phyloP scores from a whole-genome alignment of 2,888 invertebrate genomes.

The Eupeodes latifasciatus region DNA sequence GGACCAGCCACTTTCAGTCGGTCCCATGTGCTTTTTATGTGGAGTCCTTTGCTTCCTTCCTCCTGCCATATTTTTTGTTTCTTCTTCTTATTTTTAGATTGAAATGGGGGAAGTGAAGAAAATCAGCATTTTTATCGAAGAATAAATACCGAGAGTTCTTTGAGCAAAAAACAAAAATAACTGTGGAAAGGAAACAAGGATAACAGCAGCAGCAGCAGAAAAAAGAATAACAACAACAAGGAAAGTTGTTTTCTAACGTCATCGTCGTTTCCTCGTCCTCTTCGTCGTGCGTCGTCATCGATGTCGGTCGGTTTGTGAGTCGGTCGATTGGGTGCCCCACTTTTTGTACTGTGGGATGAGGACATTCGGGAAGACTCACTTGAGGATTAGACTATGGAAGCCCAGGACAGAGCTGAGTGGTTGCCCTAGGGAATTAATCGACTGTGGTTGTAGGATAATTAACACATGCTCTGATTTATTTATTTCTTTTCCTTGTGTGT shows the following conservation, averaged over 20 bases:
- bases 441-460: slow-evolving; percentile 79
- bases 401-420: slow-evolving; percentile 62
- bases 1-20: slow-evolving; percentile 61
- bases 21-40: slow-evolving; percentile 61
- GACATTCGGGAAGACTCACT: not conserved
- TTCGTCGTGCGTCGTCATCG: slow-evolving; percentile 13
- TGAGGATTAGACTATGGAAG: slow-evolving; percentile 42
- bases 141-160: slow-evolving; percentile 61
- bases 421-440: slow-evolving; percentile 76
- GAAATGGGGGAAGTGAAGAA: slow-evolving; percentile 40
- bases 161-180: not conserved
- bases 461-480: slow-evolving; percentile 82
- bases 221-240: slow-evolving; percentile 4
- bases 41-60: not conserved
- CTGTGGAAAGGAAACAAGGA: no score
- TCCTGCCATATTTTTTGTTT: not conserved
- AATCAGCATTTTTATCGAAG: slow-evolving; percentile 75
- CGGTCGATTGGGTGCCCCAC: slow-evolving; percentile 61
- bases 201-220: slow-evolving; percentile 3
- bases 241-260: slow-evolving; percentile 42
- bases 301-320: not conserved
- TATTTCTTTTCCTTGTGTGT: slow-evolving; percentile 77
- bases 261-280: not conserved
- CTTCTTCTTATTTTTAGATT: slow-evolving; percentile 31
- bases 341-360: not conserved